phyloP scores from a whole-genome alignment of 2,113 vertebrate genomes.

The Muntiacus muntjak region DNA sequence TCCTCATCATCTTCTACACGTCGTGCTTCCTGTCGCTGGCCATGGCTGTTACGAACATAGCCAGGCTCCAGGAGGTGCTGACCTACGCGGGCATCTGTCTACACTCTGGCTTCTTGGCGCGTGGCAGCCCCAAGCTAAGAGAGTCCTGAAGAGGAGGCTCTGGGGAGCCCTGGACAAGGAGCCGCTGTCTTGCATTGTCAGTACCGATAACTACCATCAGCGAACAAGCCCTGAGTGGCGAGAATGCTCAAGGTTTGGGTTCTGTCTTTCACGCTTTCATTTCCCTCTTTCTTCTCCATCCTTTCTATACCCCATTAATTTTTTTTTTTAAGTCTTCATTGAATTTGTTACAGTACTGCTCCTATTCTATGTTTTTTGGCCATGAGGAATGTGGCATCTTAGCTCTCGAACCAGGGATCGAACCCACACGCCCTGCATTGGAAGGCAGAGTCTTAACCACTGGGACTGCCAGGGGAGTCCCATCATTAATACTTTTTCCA shows the following conservation, averaged over 20 bases:
- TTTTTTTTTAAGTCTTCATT: not conserved
- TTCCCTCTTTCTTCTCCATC: not conserved
- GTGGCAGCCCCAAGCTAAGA: not conserved
- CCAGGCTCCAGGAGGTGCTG: not conserved
- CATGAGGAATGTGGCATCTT: not conserved
- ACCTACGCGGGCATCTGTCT: constrained; percentile 21
- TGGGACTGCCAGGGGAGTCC: not conserved
- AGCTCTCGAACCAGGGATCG: not conserved
- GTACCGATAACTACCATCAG: not conserved
- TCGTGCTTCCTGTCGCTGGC: not conserved
- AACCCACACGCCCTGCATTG: accelerated
- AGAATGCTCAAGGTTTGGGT: not conserved
- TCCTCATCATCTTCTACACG: not conserved
- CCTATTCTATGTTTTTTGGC: not conserved
- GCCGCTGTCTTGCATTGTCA: accelerated
- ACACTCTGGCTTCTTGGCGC: constrained; percentile 41
- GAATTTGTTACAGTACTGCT: not conserved
- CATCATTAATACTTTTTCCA: not conserved
- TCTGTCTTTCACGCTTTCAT: not conserved
- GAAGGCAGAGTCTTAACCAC: not conserved
- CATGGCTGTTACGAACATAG: accelerated
- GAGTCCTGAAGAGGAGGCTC: not conserved
- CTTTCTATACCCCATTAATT: not conserved
- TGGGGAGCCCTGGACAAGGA: not conserved
- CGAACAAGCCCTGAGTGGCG: no score